Evolutionary conservation across 2,797 vertebrate species (phyloP), one percentile per base, ranked within the genome.

Genomic region (Darevskia nairensis): DNA sequence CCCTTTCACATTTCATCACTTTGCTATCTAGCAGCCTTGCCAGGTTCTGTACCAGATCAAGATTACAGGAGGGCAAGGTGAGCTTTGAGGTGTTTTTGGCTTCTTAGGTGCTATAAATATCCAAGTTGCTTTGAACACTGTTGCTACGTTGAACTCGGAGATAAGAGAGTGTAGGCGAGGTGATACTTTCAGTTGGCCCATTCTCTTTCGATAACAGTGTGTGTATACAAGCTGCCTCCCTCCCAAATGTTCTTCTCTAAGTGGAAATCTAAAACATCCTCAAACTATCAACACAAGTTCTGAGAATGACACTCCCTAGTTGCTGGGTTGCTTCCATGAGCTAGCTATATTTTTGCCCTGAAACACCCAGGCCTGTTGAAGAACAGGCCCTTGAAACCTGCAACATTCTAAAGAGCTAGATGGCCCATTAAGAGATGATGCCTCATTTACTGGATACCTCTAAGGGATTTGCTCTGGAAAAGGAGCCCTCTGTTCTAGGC

Each of bases 1-100:
- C 69, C 77, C 82, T 29, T 91, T 64, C 41, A 4, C 39, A 27
- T 82, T 0, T 0, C 50, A 29, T 81, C 0, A 6, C 69, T 39
- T 25, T 32, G 25, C 11, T 29, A 2, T 82, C 74, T 55, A 69
- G 44, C 72, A 0, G 1, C 68, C 75, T 85, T 0, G 0, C 80
- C 69, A 5, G 80, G 72, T 84, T 77, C 83, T 72, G n/a, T 86
- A 61, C 75, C 72, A 69, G 35, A 86, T 88, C 61, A 4, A 4
- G 78, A 80, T 85, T 87, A 92, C 93, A 82, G 84, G 88, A 89
- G 79, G 69, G 39, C 86, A 71, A 90, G 92, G 91, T 91, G 50
- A 92, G 90, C 59, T 50, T 76, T 59, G 88, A 93, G 92, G 80
- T 92, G 76, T 35, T 3, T 41, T 29, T 4, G 21, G 15, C 75